Base-by-base conservation (phyloP, 2,113 vertebrate genomes). In the Sorex araneus region DNA sequence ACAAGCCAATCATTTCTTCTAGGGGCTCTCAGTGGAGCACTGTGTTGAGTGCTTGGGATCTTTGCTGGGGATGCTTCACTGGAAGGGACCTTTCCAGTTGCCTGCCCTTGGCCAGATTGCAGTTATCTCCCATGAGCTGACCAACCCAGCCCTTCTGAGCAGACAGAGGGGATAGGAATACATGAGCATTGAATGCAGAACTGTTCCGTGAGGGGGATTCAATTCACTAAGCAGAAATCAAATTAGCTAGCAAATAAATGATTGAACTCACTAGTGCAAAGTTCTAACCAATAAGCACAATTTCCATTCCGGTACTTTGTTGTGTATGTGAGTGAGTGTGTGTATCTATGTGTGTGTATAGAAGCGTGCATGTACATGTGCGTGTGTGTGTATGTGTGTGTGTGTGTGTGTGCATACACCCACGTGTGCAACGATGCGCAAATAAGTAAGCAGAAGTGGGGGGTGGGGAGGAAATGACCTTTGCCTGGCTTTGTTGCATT, bases 381-480 rank as follows among this genome's bases (percentile, higher is more conserved):
- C 18, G 18, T 30, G 27, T 6, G 23, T 1, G 7, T 12, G 23
- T 3, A 28, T 8, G 67, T 76, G 27, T 7, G 64, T 9, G 54
- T 19, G 57, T 7, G 57, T 60, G 12, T 30, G 54, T 71, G 32
- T 63, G 30, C 40, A 54, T 12, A n/a, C 2, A 7, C 7, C 3
- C 23, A 32, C 18, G 36, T 21, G 50, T 6, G 8, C 2, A 9
- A 9, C 11, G 1, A 6, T 27, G n/a, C 50, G 76, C 10, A 11
- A 34, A 54, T 43, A 16, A 19, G 43, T 5, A 16, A 16, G 25
- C 28, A 36, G 57, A 60, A 60, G 57, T 60, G 57, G n/a, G 73
- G 18, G 57, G 16, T 34, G 30, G 79, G 71, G 75, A 94, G 93
- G 94, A 96, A 95, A 60, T 93, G 87, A 86, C 90, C 90, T 90